Evolutionary conservation across 2,113 vertebrate genomes (phyloP), one percentile per base, ranked within the genome.

Genomic region (Grammomys dolichurus): DNA sequence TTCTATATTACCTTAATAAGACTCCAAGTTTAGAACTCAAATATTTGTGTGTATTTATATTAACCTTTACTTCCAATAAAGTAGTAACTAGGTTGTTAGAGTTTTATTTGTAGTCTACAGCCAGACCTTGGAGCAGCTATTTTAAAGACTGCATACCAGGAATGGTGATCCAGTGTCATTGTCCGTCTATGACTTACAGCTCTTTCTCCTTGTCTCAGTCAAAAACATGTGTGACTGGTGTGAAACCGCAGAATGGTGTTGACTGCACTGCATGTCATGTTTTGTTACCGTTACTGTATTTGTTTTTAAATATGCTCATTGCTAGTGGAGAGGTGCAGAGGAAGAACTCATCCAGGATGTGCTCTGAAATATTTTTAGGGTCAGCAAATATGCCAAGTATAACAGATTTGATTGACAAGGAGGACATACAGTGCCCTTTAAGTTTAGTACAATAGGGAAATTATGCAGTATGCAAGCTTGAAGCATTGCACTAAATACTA

Each of bases 41-140:
- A 96, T 93, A 95, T 93, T 96, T 96, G 69, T 28, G 1, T 95
- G 19, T 94, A 91, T 97, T 96, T 97, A 97, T 97, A 78, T 91
- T 91, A 97, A 77, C 31, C 13, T 84, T 82, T 19, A 76, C 73
- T 97, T 96, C 60, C 48, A 95, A 46, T 95, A 89, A 95, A 28
- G 77, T 89, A 80, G 43, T 93, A 78, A 95, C 20, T 84, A 16
- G 13, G 63, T 31, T 95, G 46, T 70, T 82, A 89, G 84, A 91
- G 46, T 93, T 92, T 60, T 95, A 24, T 96, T 91, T 96, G 63
- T 93, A 46, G 89, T 93, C 16, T 58, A 81, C 16, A 80, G 40
- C 33, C 48, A 91, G 75, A 89, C 82, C 82, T 87, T 43, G 46
- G 22, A 40, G 70, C 26, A 69, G 87, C 54, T 93, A 3, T 89